A percentile compares a stretch with the other conserved stretches of the same genome.
phyloP scores from a whole-genome alignment of 2,113 vertebrate species.

The Oncorhynchus mykiss region DNA sequence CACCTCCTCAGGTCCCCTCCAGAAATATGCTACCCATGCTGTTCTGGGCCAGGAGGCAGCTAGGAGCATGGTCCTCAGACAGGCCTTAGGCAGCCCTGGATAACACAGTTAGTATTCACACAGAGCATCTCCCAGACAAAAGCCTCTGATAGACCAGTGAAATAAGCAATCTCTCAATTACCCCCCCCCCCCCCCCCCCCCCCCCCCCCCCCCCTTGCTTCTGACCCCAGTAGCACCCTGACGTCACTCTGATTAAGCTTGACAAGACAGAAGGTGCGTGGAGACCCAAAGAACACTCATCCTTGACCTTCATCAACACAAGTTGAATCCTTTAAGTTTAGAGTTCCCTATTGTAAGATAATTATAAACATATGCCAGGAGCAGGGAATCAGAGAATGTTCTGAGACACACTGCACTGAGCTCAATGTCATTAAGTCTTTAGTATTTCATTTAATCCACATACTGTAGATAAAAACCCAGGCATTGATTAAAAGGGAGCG shows the following conservation, averaged over 20 bases:
- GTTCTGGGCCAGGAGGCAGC: conserved; percentile 14
- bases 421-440: conserved; percentile 39
- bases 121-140: background rate
- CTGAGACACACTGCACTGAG: conserved; percentile 20
- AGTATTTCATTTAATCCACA: conserved; percentile 29
- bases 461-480: conserved; percentile 11
- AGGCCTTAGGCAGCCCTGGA: no score
- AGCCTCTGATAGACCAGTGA: conserved; percentile 6
- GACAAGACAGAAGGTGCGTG: conserved; percentile 7
- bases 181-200: background rate
- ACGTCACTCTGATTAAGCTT: conserved; percentile 9
- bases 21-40: conserved; percentile 29
- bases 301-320: conserved; percentile 30
- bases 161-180: background rate
- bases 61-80: no score
- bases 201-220: background rate
- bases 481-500: conserved; percentile 25
- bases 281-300: background rate
- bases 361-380: conserved; percentile 43
- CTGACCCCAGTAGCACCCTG: background rate
- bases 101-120: no score
- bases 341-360: conserved; percentile 16
- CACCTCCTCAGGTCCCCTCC: conserved; percentile 30
- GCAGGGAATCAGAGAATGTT: background rate
- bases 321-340: conserved; percentile 12